Base-by-base conservation (phyloP, 2,888 invertebrate genomes). In the Limnephilus auricula region DNA sequence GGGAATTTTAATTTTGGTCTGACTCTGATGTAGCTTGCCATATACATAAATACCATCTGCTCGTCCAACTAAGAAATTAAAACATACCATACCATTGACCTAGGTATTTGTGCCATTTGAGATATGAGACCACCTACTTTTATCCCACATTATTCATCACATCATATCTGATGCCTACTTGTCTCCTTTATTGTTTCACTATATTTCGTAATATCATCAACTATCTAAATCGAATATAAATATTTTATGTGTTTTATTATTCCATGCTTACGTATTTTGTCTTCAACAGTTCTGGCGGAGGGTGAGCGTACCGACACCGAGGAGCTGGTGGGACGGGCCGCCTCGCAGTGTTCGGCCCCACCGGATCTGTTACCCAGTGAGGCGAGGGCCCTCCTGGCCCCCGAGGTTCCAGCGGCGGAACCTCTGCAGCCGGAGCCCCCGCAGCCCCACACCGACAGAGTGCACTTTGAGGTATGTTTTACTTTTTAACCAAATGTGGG, bases 281-380 rank as follows among this genome's bases (percentile, higher is more conserved):
- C 6, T 65, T 65, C n/a, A 65, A 65, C 95, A 97, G 97, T 97
- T 93, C 95, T 96, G 87, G 96, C 96, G 93, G 97, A 97, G 94
- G 96, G 96, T 93, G 96, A 97, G 94, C 96, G 97, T 92, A 97
- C 97, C 82, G 97, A 97, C 94, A 97, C 97, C 0, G 97, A 97
- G 94, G 97, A 97, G 94, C 94, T 97, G 94, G 96, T 97, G 94
- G 97, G 97, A 85, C 95, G 97, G 83, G 96, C 97, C 82, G 96
- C 96, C 84, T 97, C 97, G 25, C 96, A 97, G 78, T 97, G 97
- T 93, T 97, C 97, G 87, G 97, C 97, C 12, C 97, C 97, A 15
- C 97, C 97, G 15, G 97, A 97, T 94, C 94, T 97, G 93, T 94
- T 97, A 94, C 96, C 97, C 32, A 96, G 96, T 94, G 96, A 96